Evolutionary conservation across 2,113 vertebrate genomes (phyloP), one percentile per base, ranked within the genome.

Genomic region (Cinclus cinclus): DNA sequence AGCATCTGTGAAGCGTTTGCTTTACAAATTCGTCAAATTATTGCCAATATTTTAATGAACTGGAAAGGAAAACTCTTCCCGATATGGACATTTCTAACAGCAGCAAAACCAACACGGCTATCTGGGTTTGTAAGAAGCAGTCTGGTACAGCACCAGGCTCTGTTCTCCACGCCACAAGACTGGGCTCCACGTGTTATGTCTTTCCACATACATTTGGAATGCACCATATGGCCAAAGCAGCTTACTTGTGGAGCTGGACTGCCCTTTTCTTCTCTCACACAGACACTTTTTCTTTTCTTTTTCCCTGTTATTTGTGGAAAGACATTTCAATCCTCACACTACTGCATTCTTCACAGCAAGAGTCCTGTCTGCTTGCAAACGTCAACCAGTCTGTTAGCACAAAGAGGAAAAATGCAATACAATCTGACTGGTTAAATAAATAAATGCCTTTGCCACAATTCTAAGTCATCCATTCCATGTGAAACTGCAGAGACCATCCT

Each of bases 401-500:
- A 87, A 87, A 89, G 83, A 96, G 85, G 67, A 62, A 80, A 63
- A 70, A 85, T 30, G 71, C 46, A 94, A 88, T 89, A 49, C 60
- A 95, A 71, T 96, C 90, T 89, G 92, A 93, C 73, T 85, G 63
- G 90, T 88, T 94, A 93, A 94, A 97, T 95, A 98, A 97, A 98
- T 97, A 98, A 97, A 96, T 96, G 94, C 96, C 15, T 27, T 90
- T 94, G 94, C 91, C 95, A 92, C 86, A 81, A 92, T 92, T 88
- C 80, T 76, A 83, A 94, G 90, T 78, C 94, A 91, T 39, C 37
- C 55, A 84, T 94, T 76, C 85, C 95, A 92, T 47, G 84, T 87
- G 91, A 92, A 96, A 81, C 90, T 96, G 92, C 41, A 96, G 89
- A 52, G 65, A 73, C 52, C 75, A 69, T 64, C 83, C 58, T 95